A percentile compares a stretch with the other conserved stretches of the same genome.
phyloP scores from a whole-genome alignment of 2,113 vertebrate genomes.

The Podilymbus podiceps region DNA sequence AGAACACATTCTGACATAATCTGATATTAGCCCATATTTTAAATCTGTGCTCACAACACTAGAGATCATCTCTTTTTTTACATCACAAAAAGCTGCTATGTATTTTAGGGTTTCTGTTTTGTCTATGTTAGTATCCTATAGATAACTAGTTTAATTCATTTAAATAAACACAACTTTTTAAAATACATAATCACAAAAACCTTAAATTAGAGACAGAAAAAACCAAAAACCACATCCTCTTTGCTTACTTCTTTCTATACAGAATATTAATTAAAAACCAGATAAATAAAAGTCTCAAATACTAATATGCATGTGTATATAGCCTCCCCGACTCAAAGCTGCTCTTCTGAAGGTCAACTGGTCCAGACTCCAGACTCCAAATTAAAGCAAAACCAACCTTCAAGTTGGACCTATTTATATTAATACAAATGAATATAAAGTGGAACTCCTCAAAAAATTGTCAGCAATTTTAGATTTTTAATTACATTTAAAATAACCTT shows the following conservation, averaged over 20 bases:
- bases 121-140: not conserved
- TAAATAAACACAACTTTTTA: not conserved
- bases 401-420: not conserved
- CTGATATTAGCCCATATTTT: not conserved
- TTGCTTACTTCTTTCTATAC: not conserved
- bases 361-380: not conserved
- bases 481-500: not conserved
- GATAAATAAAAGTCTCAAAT: not conserved
- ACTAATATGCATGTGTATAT: not conserved
- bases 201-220: not conserved
- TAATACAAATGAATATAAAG: not conserved
- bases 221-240: not conserved
- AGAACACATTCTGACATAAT: not conserved
- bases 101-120: not conserved
- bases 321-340: not conserved
- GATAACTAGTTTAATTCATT: not conserved
- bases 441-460: not conserved
- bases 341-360: not conserved
- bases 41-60: not conserved
- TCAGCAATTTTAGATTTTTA: not conserved
- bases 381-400: not conserved
- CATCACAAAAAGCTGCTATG: rapidly evolving
- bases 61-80: not conserved
- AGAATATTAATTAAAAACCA: not conserved
- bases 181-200: not conserved